These are phyloP conservation scores for Propithecus deckenii DNA, from an alignment of 2,797 vertebrate species.

Conservation along the genomic window DNA sequence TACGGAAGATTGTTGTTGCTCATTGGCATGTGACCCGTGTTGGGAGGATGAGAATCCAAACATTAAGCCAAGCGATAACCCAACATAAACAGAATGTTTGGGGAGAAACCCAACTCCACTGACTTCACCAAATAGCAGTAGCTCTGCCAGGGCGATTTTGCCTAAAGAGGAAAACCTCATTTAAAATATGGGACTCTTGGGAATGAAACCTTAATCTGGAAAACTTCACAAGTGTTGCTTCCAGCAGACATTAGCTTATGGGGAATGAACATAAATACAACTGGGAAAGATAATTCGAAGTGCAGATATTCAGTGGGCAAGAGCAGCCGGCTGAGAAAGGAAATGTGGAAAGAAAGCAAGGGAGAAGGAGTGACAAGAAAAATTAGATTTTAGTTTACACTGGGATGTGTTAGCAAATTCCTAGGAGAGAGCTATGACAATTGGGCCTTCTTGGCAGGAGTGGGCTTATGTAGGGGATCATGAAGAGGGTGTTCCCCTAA, in stretches of 20 bases:
- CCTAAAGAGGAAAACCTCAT: constrained; percentile 70
- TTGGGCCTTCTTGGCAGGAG: background rate
- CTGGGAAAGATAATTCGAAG: constrained; percentile 23
- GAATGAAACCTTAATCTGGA: constrained; percentile 69
- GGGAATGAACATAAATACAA: background rate
- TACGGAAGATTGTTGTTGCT: constrained; percentile 2
- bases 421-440: constrained; percentile 27
- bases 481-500: constrained; percentile 42
- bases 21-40: constrained; percentile 16
- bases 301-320: constrained; percentile 42
- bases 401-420: constrained; percentile 55
- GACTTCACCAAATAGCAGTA: constrained; percentile 47
- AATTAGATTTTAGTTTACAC: constrained; percentile 43
- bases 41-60: constrained; percentile 36
- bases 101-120: constrained; percentile 58
- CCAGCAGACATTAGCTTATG: constrained; percentile 53
- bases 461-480: constrained; percentile 15
- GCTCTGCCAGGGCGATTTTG: constrained; percentile 50
- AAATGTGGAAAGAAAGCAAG: constrained; percentile 4
- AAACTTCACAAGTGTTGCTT: constrained; percentile 59
- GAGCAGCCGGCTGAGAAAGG: background rate
- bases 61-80: constrained; percentile 66
- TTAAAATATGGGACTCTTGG: constrained; percentile 63
- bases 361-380: constrained; percentile 1
- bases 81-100: constrained; percentile 54